Evolutionary conservation across 2,113 vertebrate genomes (phyloP).

Genomic region (Melanerpes aurifrons): DNA sequence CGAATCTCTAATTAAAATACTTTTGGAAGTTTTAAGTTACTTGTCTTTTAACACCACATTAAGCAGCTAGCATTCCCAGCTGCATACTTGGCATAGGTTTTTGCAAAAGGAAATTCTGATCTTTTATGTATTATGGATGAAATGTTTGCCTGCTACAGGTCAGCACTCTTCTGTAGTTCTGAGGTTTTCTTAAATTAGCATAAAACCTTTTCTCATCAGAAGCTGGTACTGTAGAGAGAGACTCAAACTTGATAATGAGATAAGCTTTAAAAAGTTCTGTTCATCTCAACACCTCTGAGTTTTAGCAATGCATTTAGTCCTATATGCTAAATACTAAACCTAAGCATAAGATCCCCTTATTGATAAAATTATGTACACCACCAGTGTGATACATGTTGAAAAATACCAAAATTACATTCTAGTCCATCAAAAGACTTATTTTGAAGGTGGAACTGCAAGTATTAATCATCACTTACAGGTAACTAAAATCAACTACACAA

Average conservation of each 20-base stretch:
- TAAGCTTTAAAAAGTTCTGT: background rate
- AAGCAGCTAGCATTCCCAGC: background rate
- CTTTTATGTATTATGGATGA: conserved; percentile 63
- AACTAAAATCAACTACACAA: background rate
- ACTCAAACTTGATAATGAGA: background rate
- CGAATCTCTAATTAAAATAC: background rate
- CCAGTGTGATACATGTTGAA: background rate
- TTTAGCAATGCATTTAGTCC: background rate
- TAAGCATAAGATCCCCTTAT: background rate
- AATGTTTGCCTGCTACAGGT: background rate
- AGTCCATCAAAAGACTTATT: background rate
- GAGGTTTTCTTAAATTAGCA: conserved; percentile 16
- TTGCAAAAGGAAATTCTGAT: conserved; percentile 3
- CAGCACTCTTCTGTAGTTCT: background rate
- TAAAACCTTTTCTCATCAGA: background rate
- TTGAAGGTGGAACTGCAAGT: background rate
- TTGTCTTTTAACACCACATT: background rate
- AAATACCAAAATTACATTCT: background rate
- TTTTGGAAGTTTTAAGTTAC: background rate
- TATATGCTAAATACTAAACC: background rate
- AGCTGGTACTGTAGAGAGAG: background rate
- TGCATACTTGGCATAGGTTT: background rate
- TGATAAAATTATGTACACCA: background rate
- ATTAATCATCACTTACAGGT: background rate
- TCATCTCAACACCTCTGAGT: background rate